Base-by-base conservation (phyloP, 2,888 invertebrate species). In the Craniophora ligustri region DNA sequence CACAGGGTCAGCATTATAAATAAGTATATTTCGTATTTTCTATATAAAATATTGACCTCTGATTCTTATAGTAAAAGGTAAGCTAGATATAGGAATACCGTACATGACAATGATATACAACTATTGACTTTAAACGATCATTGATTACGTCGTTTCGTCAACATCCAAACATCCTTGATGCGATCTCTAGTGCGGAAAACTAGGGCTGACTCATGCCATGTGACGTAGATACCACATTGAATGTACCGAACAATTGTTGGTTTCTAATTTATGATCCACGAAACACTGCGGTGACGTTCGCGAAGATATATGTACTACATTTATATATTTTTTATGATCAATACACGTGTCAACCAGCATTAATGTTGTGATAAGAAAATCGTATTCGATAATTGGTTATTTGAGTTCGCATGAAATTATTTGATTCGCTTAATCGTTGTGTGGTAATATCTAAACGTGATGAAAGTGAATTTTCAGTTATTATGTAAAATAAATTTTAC, bases 161-260 rank as follows among this genome's bases (percentile, higher is more conserved):
- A 59, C 56, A 72, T 55, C 56, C 57, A 8, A 41, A 54, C 58
- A 78, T 74, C 86, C 86, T 86, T 86, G 86, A 84, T 64, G 74
- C 67, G 76, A 73, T 80, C 79, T 79, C 73, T 72, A 75, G 78
- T 73, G 77, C 76, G 82, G 81, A 79, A 84, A 84, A 84, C 81
- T 76, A 75, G 68, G 57, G 41, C 63, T 82, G 84, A 82, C 45
- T 81, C 78, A 77, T 69, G 11, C 18, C 5, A 8, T 19, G 53
- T 72, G 75, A 75, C 59, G 72, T 67, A 39, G 48, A 1, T 32
- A 28, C 13, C 11, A 44, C 2, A 2, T 4, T 4, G 7, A 23
- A 10, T 23, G 5, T 38, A 34, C 35, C 13, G 36, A 30, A 36
- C 34, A 30, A 39, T 36, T 15, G 42, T 10, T 36, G 19, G 21